Evolutionary conservation across 2,113 vertebrate genomes (phyloP).

Genomic region (Heteronetta atricapilla): DNA sequence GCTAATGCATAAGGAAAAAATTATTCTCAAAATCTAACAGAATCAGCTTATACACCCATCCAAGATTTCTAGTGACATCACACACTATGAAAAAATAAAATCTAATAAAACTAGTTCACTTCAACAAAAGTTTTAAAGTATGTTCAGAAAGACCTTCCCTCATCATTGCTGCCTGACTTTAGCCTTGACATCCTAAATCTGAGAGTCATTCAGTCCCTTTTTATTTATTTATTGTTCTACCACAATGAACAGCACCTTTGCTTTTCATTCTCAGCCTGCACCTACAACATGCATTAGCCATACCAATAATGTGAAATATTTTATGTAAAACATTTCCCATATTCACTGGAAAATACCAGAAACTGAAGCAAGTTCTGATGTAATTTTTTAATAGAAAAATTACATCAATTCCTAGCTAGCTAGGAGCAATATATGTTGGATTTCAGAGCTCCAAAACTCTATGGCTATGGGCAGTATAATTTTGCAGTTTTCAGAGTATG

Average conservation of each 20-base stretch:
- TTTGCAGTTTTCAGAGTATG: not conserved
- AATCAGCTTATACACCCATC: not conserved
- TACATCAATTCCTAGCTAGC: not conserved
- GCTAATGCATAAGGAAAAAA: not conserved
- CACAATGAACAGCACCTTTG: not conserved
- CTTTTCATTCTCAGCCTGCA: not conserved
- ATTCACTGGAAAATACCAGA: not conserved
- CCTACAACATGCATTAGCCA: not conserved
- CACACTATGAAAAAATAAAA: constrained; percentile 9
- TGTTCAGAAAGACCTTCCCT: not conserved
- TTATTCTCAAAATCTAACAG: not conserved
- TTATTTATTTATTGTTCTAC: not conserved
- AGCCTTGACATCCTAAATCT: not conserved
- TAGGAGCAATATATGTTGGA: not conserved
- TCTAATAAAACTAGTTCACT: not conserved
- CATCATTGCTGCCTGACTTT: not conserved
- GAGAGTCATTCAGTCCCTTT: not conserved
- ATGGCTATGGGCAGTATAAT: not conserved
- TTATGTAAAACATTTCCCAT: not conserved
- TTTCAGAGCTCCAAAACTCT: not conserved
- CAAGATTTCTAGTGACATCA: not conserved
- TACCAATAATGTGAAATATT: not conserved
- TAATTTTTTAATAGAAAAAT: not conserved
- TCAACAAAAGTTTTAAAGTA: not conserved
- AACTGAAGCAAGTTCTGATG: not conserved